Evolutionary conservation across 2,888 invertebrate species (phyloP), one percentile per base, ranked within the genome.

Genomic region (Sinodicranocentrus sp.): DNA sequence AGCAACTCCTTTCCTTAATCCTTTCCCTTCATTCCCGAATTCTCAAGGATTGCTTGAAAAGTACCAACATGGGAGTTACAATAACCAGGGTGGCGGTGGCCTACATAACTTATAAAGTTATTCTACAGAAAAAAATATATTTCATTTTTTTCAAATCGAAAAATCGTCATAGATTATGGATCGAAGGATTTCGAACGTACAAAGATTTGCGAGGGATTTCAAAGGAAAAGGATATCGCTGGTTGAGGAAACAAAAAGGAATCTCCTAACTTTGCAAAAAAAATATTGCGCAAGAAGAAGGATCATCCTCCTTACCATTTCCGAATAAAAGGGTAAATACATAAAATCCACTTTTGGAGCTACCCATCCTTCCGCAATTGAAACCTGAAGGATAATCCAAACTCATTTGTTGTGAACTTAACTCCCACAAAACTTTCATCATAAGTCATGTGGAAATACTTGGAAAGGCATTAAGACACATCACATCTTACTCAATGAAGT

Each of bases 401-500:
- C 8, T 68, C 48, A 52, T 68, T 68, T 48, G 48, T 68, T 68
- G 68, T 26, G 15, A n/a, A n/a, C n/a, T n/a, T 26, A 68, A 68
- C 48, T 48, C 3, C 6, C 19, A 52, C 3, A 68, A 44, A 44
- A 48, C 25, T 68, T 68, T 68, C n/a, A 26, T 68, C 68, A 68
- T 68, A 68, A 68, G 68, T 68, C 68, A 68, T 68, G 48, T n/a
- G 13, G 48, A 68, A 68, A 68, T 68, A 68, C 48, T 68, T 68
- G 13, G 13, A 10, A 65, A 43, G 21, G 21, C 44, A 65, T 65
- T 65, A 43, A 19, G 43, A 65, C 65, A 23, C 65, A 65, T 65
- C 65, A 44, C 65, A 65, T 65, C 43, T 17, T 2, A 28, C 61
- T 28, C 61, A 43, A 65, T 65, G 65, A 65, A 65, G 43, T 65